A percentile compares a stretch with the other conserved stretches of the same genome.
phyloP scores from a whole-genome alignment of 1,140 invertebrate species.

The Plectrocnemia conspersa region DNA sequence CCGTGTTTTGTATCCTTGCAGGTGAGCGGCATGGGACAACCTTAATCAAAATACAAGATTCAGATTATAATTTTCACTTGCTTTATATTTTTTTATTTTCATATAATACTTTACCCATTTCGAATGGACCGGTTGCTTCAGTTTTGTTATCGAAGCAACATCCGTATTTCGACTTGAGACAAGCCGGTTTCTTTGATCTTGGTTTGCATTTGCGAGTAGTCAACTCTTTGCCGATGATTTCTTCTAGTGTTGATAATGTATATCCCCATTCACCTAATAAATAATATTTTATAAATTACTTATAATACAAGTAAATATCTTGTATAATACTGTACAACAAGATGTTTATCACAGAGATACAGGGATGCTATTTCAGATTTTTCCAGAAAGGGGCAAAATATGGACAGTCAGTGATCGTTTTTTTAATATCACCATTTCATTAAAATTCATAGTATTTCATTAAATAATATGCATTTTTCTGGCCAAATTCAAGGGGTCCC shows the following conservation, averaged over 20 bases:
- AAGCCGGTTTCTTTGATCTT: conserved; percentile 54
- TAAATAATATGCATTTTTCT: too few species aligned
- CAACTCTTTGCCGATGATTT: conserved; percentile 44
- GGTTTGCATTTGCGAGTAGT: conserved; percentile 59
- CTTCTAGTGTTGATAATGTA: conserved; percentile 46
- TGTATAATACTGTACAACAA: not conserved
- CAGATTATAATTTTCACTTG: not conserved
- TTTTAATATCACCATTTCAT: too few species aligned
- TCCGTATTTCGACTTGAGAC: conserved; percentile 70
- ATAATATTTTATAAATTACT: conserved; percentile 1
- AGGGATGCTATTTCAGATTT: too few species aligned
- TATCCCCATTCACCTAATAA: conserved; percentile 40
- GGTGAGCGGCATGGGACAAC: conserved; percentile 67
- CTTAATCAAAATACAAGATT: conserved; percentile 37
- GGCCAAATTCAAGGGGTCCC: too few species aligned
- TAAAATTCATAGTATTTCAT: too few species aligned
- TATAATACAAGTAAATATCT: not conserved
- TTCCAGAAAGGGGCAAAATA: too few species aligned
- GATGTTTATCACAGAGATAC: too few species aligned
- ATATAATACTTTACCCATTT: conserved; percentile 54
- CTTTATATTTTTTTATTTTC: conserved; percentile 1
- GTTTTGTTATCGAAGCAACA: conserved; percentile 87
- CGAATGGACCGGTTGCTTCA: conserved; percentile 77
- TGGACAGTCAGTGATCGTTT: too few species aligned
- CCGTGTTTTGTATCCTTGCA: conserved; percentile 78